phyloP scores from a whole-genome alignment of 92 coral and sea anemone species.

The Desmophyllum pertusum region DNA sequence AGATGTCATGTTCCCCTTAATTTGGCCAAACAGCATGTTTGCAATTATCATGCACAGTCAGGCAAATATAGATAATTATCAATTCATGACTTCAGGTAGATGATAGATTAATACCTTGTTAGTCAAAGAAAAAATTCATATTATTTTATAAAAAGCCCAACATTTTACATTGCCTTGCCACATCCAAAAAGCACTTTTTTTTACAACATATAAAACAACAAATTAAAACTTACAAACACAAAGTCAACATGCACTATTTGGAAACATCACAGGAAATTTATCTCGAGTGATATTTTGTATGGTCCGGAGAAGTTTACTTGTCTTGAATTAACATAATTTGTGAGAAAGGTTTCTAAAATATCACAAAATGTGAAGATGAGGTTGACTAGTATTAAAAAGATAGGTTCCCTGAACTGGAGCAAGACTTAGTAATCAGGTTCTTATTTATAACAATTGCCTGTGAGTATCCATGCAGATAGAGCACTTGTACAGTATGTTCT shows the following conservation, averaged over 20 bases:
- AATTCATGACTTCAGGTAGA: constrained; percentile 44
- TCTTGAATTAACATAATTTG: not conserved
- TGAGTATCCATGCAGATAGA: not conserved
- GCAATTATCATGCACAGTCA: constrained; percentile 40
- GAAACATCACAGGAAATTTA: not conserved
- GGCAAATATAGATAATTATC: constrained; percentile 34
- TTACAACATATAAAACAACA: not conserved
- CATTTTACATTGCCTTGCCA: not conserved
- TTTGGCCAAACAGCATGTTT: constrained; percentile 45
- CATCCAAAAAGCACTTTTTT: not conserved
- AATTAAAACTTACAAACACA: not conserved
- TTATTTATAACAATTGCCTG: not conserved
- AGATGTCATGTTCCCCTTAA: constrained; percentile 22
- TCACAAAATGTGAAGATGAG: not conserved
- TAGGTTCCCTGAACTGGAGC: not conserved
- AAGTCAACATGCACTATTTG: not conserved
- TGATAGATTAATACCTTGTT: not conserved
- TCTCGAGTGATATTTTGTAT: not conserved
- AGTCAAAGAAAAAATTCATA: constrained; percentile 9
- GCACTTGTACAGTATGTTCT: no score
- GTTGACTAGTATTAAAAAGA: not conserved
- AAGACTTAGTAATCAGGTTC: not conserved
- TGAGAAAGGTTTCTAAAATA: not conserved
- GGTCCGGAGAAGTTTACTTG: not conserved
- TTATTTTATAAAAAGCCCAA: not conserved